phyloP scores from a whole-genome alignment of 2,113 vertebrate species.

The cat (Felis catus) region DNA sequence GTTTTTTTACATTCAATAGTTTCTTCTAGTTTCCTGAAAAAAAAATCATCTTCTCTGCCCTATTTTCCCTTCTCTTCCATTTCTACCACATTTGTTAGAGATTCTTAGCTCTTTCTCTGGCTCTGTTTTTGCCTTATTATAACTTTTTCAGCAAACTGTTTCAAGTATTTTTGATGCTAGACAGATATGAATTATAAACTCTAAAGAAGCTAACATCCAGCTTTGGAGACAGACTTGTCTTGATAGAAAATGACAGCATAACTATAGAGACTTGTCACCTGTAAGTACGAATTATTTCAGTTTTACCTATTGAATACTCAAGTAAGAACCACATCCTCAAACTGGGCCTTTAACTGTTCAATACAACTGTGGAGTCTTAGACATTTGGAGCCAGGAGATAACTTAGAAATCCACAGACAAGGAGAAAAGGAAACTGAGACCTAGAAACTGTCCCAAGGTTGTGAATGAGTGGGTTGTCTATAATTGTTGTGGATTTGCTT shows the following conservation, averaged over 20 bases:
- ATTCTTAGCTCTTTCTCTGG: not conserved
- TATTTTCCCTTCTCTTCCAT: not conserved
- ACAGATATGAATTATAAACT: not conserved
- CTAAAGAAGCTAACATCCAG: not conserved
- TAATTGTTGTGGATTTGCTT: not conserved
- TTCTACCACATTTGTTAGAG: not conserved
- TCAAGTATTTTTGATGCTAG: not conserved
- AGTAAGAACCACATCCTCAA: not conserved
- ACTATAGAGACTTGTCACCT: not conserved
- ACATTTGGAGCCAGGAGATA: not conserved
- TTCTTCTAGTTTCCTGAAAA: not conserved
- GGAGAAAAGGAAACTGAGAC: not conserved
- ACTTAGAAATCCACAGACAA: not conserved
- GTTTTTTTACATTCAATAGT: not conserved
- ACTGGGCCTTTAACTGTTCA: not conserved
- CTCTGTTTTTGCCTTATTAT: slow-evolving; percentile 1
- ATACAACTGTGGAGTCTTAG: not conserved
- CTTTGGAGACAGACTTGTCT: not conserved
- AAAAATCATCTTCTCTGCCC: not conserved
- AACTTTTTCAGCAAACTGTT: not conserved
- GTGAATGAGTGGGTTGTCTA: not conserved
- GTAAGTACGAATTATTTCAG: not conserved
- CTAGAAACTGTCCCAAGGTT: not conserved
- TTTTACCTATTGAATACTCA: not conserved
- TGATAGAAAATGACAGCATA: not conserved